These are phyloP conservation scores for Bucorvus abyssinicus DNA, from an alignment of 2,797 vertebrate genomes.

Conservation along the genomic window DNA sequence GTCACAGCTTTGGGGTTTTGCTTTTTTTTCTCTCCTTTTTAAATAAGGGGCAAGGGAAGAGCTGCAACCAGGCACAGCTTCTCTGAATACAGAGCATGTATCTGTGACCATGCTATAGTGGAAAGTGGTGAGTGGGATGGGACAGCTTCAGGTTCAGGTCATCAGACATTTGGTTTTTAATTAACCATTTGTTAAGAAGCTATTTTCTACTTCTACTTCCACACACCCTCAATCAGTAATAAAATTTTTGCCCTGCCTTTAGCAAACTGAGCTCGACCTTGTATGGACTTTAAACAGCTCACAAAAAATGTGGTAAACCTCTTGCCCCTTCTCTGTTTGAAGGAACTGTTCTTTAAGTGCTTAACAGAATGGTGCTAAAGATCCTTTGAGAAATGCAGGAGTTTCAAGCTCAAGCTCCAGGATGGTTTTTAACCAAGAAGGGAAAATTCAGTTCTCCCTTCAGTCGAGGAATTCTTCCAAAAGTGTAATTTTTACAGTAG, in stretches of 20 bases:
- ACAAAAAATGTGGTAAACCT: conserved; percentile 40
- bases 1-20: neutral
- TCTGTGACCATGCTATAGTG: neutral
- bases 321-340: neutral
- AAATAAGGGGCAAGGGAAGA: neutral
- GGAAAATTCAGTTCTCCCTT: neutral
- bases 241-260: neutral
- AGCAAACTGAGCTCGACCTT: neutral
- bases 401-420: neutral
- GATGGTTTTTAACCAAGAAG: neutral
- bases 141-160: neutral
- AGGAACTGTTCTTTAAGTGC: neutral
- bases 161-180: neutral
- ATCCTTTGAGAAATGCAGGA: conserved; percentile 29
- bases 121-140: neutral
- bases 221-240: neutral
- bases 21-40: neutral
- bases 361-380: neutral
- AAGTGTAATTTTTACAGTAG: neutral
- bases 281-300: conserved; percentile 24
- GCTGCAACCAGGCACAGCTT: neutral
- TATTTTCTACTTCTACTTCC: neutral
- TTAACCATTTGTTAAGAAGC: neutral
- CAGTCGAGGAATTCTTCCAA: neutral
- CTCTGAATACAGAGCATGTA: neutral